Evolutionary conservation across 2,888 invertebrate genomes (phyloP).

Genomic region (Stegana nigrithorax): DNA sequence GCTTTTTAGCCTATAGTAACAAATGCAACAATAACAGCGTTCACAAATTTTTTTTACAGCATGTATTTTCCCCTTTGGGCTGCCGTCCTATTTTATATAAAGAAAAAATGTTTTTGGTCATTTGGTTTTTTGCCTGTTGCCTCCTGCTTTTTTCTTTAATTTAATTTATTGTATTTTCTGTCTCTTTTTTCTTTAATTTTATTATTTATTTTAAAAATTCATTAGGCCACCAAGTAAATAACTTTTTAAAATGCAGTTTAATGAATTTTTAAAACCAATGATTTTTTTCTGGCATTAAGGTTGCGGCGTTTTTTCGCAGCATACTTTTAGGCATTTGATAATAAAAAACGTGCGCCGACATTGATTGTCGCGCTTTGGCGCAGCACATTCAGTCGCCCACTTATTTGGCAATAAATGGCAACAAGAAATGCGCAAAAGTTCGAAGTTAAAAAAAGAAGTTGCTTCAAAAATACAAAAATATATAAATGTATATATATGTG

Average conservation of each 20-base stretch:
- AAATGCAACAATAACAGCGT: constrained; percentile 17
- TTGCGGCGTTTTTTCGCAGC: no score
- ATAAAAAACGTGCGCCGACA: not conserved
- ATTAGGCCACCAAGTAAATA: not conserved
- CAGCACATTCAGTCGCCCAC: no score
- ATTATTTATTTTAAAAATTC: not conserved
- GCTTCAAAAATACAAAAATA: no score
- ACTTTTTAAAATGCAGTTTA: not conserved
- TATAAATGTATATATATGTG: not conserved
- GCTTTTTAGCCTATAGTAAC: constrained; percentile 5
- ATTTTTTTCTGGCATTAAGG: not conserved
- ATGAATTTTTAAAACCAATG: not conserved
- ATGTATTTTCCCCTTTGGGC: no score
- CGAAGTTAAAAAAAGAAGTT: no score
- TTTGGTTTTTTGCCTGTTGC: not conserved
- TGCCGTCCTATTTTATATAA: no score
- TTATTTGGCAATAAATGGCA: not conserved
- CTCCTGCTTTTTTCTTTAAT: not conserved
- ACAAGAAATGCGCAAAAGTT: not conserved
- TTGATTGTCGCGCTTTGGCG: not conserved
- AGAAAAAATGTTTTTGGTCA: not conserved
- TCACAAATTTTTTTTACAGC: no score
- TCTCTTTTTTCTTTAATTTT: not conserved
- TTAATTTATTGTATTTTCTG: not conserved
- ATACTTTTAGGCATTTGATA: no score